phyloP scores from a whole-genome alignment of 2,888 invertebrate species.

The Drosophila kanekoi region DNA sequence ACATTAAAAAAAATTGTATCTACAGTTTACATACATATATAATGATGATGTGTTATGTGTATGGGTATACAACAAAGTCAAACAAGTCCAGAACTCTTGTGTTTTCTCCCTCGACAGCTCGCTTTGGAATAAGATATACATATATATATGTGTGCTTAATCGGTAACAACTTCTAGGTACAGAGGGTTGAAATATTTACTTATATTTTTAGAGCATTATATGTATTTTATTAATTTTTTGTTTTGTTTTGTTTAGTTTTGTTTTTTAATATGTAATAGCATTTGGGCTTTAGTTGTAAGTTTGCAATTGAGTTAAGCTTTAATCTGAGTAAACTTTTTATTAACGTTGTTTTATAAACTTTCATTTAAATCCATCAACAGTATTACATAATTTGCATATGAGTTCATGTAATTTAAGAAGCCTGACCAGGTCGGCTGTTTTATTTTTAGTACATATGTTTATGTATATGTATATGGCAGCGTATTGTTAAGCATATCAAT shows the following conservation, averaged over 20 bases:
- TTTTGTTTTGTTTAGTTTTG: not conserved
- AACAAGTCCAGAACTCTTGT: constrained; percentile 46
- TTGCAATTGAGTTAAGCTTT: constrained; percentile 57
- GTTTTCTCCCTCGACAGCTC: constrained; percentile 34
- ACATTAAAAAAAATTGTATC: constrained; percentile 55
- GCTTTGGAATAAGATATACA: constrained; percentile 54
- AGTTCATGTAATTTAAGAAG: constrained; percentile 48
- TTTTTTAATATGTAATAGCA: constrained; percentile 41
- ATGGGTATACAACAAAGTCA: constrained; percentile 58
- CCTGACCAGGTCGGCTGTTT: constrained; percentile 63
- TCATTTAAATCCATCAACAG: constrained; percentile 73
- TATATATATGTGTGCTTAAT: constrained; percentile 58
- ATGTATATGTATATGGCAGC: constrained; percentile 68
- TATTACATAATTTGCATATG: constrained; percentile 62
- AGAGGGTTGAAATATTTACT: constrained; percentile 52
- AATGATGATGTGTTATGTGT: constrained; percentile 60
- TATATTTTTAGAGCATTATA: constrained; percentile 36
- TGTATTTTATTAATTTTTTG: constrained; percentile 7
- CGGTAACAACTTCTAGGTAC: constrained; percentile 78
- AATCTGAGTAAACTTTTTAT: constrained; percentile 52
- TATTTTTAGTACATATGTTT: constrained; percentile 46
- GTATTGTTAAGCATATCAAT: constrained; percentile 72
- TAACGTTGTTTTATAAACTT: constrained; percentile 79
- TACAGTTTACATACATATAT: constrained; percentile 61
- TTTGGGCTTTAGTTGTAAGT: constrained; percentile 36